These are phyloP conservation scores for Oopsacas minuta DNA, from an alignment of 37 sponge, comb jelly and placozoan species.

Conservation along the genomic window DNA sequence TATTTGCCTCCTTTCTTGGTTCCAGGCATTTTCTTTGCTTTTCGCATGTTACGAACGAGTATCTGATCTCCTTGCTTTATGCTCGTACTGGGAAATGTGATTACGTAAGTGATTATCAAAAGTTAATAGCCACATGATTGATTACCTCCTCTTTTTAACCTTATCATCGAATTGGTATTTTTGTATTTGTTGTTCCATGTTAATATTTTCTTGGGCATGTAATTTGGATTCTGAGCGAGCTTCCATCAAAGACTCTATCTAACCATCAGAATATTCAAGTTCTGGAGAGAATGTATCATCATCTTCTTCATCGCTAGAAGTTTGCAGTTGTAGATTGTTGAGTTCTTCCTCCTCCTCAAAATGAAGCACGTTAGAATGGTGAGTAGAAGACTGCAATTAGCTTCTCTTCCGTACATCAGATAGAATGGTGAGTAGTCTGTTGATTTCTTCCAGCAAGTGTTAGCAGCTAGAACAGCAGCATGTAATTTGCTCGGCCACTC, in stretches of 20 bases:
- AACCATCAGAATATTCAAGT: not conserved
- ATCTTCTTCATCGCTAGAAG: not conserved
- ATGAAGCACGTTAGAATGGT: not conserved
- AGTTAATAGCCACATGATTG: not conserved
- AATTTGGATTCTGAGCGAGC: not conserved
- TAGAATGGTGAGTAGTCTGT: constrained; percentile 17
- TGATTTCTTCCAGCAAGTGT: constrained; percentile 14
- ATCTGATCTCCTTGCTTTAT: not conserved
- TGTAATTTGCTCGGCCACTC: constrained; percentile 9
- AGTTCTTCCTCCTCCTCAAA: not conserved
- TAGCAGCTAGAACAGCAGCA: constrained; percentile 11
- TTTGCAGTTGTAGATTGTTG: not conserved
- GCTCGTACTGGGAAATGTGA: not conserved
- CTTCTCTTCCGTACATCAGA: constrained; percentile 10
- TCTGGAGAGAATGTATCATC: not conserved
- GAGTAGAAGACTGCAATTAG: constrained; percentile 11
- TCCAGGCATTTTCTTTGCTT: constrained; percentile 15
- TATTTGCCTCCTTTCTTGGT: not conserved
- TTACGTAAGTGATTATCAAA: not conserved
- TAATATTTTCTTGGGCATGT: not conserved
- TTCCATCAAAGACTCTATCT: constrained; percentile 3
- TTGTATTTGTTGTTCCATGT: not conserved
- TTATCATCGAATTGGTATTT: not conserved
- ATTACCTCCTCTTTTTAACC: not conserved
- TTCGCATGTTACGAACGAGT: not conserved